Percentiles rank a stretch among this genome's conserved stretches.
phyloP scores from a whole-genome alignment of 2,888 invertebrate genomes.

The Petrolisthes cinctipes region DNA sequence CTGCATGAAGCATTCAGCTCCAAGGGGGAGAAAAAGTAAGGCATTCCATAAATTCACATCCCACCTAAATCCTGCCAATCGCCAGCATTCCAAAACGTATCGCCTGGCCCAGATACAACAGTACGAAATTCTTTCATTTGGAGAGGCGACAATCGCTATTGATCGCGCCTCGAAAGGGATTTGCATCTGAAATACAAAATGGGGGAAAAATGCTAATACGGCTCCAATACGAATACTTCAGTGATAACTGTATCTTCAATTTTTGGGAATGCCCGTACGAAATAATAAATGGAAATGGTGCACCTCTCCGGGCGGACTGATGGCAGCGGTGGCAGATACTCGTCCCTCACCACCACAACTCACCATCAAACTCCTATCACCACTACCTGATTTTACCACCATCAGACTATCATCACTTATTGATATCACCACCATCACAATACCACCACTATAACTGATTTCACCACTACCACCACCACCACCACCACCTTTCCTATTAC shows the following conservation, averaged over 20 bases:
- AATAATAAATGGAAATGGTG: slow-evolving; percentile 59
- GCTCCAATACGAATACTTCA: slow-evolving; percentile 57
- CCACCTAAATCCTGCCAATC: slow-evolving; percentile 25
- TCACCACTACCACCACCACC: neutral
- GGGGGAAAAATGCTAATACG: slow-evolving; percentile 59
- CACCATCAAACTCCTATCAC: neutral
- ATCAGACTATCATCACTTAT: neutral
- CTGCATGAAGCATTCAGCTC: slow-evolving; percentile 6
- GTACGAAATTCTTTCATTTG: slow-evolving; percentile 51
- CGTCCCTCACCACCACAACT: slow-evolving; percentile 10
- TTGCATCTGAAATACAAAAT: slow-evolving; percentile 62
- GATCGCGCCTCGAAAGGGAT: slow-evolving; percentile 57
- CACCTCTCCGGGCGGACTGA: slow-evolving; percentile 42
- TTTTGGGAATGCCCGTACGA: slow-evolving; percentile 55
- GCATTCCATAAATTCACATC: slow-evolving; percentile 17
- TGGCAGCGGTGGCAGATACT: neutral
- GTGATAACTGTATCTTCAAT: slow-evolving; percentile 61
- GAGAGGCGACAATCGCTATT: slow-evolving; percentile 52
- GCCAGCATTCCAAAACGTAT: slow-evolving; percentile 23
- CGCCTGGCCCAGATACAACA: slow-evolving; percentile 42
- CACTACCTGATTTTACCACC: neutral
- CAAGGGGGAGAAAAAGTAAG: slow-evolving; percentile 5
- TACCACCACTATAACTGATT: neutral
- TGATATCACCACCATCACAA: neutral
- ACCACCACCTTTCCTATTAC: too few species aligned